phyloP scores from a whole-genome alignment of 2,888 invertebrate species.

The Phalera bucephala region DNA sequence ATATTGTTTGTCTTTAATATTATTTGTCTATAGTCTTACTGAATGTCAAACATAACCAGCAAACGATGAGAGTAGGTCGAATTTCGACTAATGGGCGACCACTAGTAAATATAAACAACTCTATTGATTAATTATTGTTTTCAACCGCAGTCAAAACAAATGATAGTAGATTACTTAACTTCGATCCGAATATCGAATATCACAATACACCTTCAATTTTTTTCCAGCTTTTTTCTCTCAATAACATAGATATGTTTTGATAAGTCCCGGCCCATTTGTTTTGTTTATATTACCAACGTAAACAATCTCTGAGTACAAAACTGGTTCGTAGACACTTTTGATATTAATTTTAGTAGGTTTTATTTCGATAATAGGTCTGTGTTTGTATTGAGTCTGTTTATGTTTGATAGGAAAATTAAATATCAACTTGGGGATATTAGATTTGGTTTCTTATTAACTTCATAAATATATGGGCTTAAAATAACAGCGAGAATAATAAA shows the following conservation, averaged over 20 bases:
- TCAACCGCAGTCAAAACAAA: not conserved
- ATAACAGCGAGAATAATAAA: too few relatives aligned
- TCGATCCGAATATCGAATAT: constrained; percentile 15
- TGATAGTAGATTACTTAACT: constrained; percentile 1
- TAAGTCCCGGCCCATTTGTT: constrained; percentile 33
- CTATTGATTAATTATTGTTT: not conserved
- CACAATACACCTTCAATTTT: too few relatives aligned
- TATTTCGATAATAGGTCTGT: constrained; percentile 15
- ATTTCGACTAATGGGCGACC: too few relatives aligned
- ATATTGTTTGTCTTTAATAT: too few relatives aligned
- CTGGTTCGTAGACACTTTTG: constrained; percentile 13
- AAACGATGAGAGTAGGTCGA: too few relatives aligned
- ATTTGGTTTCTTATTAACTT: too few relatives aligned
- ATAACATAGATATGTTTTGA: constrained; percentile 39
- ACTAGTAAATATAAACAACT: not conserved
- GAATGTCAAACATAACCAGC: too few relatives aligned
- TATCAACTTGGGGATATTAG: too few relatives aligned
- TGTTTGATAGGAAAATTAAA: not conserved
- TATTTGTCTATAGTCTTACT: too few relatives aligned
- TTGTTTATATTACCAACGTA: constrained; percentile 24
- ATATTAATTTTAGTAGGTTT: constrained; percentile 5
- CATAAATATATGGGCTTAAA: too few relatives aligned
- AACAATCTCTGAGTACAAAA: constrained; percentile 18
- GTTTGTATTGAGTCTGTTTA: constrained; percentile 8
- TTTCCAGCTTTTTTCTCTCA: constrained; percentile 25